Conservation (phyloP, 2,113 vertebrate genomes). For the Rhea pennata region DNA sequence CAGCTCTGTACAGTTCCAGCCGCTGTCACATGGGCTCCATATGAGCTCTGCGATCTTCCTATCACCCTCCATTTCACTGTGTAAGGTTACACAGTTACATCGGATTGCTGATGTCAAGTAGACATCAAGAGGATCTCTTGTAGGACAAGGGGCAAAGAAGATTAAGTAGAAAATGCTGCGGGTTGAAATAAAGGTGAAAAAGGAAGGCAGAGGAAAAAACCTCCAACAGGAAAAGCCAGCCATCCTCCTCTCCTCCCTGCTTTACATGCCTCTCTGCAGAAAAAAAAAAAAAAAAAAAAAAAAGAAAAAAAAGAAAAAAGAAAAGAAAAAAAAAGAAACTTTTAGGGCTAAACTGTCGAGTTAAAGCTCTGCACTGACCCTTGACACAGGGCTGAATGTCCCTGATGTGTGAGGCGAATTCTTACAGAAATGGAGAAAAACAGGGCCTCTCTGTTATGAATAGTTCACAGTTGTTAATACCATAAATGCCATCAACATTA, state of each 20-base stretch:
- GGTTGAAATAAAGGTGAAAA: neutral
- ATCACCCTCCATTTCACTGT: neutral
- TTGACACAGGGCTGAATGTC: fast-evolving
- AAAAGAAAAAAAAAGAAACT: neutral
- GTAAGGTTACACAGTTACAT: neutral
- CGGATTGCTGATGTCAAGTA: neutral
- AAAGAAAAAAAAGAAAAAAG: neutral
- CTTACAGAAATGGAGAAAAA: neutral
- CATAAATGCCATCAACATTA: neutral
- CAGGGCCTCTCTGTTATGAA: neutral
- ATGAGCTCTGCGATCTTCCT: neutral
- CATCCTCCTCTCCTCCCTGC: neutral
- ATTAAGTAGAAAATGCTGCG: neutral
- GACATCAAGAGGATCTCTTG: neutral
- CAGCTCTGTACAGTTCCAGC: neutral
- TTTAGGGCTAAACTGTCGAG: neutral
- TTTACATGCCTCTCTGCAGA: neutral
- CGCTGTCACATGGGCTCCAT: neutral
- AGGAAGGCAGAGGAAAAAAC: neutral
- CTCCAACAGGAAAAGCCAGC: neutral
- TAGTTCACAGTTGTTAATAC: neutral
- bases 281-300: neutral
- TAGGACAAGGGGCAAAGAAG: neutral
- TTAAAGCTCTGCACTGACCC: neutral
- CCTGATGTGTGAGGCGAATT: neutral